These are phyloP conservation scores for Phaetusa simplex DNA, from an alignment of 2,113 vertebrate genomes.

Conservation along the genomic window DNA sequence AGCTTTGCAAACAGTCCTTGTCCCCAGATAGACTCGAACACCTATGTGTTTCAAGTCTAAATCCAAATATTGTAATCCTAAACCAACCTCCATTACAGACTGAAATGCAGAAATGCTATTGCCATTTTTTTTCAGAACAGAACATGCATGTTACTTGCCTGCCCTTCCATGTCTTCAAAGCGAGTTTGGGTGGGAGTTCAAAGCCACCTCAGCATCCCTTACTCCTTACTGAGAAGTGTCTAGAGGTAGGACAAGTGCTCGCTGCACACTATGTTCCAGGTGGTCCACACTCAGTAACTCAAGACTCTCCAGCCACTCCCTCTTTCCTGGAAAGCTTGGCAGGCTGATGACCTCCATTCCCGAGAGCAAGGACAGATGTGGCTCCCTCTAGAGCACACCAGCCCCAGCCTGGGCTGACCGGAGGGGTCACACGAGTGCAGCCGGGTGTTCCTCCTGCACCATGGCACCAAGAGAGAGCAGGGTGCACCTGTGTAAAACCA, in stretches of 20 bases:
- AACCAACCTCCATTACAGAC: neutral
- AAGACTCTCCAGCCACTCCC: slow-evolving; percentile 24
- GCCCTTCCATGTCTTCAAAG: slow-evolving; percentile 41
- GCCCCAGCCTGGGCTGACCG: accelerated
- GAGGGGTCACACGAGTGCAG: neutral
- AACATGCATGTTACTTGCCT: slow-evolving; percentile 57
- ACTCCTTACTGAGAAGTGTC: neutral
- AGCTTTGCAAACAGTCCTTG: neutral
- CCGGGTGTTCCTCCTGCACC: accelerated
- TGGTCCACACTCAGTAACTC: neutral
- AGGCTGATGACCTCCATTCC: neutral
- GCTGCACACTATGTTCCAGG: slow-evolving; percentile 7
- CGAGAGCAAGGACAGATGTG: slow-evolving; percentile 23
- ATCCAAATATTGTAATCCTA: neutral
- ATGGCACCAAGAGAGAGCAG: neutral
- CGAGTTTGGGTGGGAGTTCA: neutral
- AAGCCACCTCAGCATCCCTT: neutral
- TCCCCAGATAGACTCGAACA: neutral
- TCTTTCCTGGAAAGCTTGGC: slow-evolving; percentile 62
- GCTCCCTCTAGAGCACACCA: slow-evolving; percentile 18
- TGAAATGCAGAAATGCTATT: neutral
- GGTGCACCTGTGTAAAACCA: neutral
- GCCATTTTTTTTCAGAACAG: neutral
- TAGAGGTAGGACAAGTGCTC: neutral
- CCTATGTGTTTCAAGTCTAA: neutral